Conservation (phyloP, 2,888 invertebrate genomes). For the Eledona agricola region DNA sequence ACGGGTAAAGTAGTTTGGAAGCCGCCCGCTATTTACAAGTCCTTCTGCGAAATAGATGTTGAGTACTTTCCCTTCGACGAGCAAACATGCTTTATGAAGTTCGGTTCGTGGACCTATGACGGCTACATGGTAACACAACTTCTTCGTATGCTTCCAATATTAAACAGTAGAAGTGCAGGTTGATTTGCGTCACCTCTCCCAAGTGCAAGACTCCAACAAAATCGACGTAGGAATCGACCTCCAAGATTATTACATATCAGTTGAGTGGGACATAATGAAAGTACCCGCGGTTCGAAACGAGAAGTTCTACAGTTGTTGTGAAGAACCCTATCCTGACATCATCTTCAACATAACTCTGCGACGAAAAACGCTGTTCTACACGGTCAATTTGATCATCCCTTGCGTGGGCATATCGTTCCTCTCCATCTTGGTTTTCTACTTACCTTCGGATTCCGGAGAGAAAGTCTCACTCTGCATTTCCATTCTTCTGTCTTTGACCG, state of each 20-base stretch:
- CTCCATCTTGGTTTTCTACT: slow-evolving; percentile 95
- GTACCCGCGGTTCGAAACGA: slow-evolving; percentile 91
- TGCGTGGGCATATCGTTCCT: slow-evolving; percentile 97
- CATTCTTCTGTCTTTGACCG: slow-evolving; percentile 90
- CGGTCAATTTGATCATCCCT: slow-evolving; percentile 96
- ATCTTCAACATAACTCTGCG: slow-evolving; percentile 96
- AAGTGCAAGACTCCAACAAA: slow-evolving; percentile 86
- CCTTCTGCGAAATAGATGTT: slow-evolving; percentile 94
- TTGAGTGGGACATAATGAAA: slow-evolving; percentile 98
- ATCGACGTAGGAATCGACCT: slow-evolving; percentile 92
- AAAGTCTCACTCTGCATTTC: slow-evolving; percentile 97
- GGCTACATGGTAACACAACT: slow-evolving; percentile 82
- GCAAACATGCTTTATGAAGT: slow-evolving; percentile 96
- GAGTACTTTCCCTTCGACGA: slow-evolving; percentile 95
- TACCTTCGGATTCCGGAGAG: slow-evolving; percentile 97
- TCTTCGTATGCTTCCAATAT: neutral
- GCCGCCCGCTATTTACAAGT: slow-evolving; percentile 98
- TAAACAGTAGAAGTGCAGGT: slow-evolving; percentile 69
- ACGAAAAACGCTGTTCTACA: slow-evolving; percentile 96
- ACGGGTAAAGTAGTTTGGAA: slow-evolving; percentile 96
- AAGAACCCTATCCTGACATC: slow-evolving; percentile 96
- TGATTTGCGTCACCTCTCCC: slow-evolving; percentile 87
- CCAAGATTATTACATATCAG: slow-evolving; percentile 94
- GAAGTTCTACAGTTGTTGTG: slow-evolving; percentile 96
- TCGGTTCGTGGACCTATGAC: slow-evolving; percentile 94